Evolutionary conservation across 2,797 vertebrate genomes (phyloP).

Genomic region (Thaleichthys pacificus): DNA sequence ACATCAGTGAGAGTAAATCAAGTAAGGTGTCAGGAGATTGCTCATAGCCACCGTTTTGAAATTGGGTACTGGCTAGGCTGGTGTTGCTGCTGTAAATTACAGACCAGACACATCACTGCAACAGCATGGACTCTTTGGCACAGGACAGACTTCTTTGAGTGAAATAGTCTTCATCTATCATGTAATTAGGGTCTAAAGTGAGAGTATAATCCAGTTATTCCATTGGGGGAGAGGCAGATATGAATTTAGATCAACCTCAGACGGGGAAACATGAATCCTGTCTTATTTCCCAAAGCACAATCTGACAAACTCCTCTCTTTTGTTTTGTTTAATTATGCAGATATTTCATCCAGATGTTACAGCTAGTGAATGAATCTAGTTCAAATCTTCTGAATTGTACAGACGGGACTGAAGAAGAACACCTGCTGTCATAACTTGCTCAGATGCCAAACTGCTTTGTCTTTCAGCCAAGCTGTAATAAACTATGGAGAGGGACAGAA

Average conservation of each 20-base stretch:
- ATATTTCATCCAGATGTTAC: slow-evolving; percentile 18
- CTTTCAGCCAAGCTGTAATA: background rate
- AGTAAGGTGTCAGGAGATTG: background rate
- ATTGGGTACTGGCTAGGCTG: background rate
- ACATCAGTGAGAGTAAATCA: no score
- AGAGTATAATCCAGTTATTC: slow-evolving; percentile 59
- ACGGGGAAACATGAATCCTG: slow-evolving; percentile 51
- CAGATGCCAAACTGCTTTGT: background rate
- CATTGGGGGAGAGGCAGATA: slow-evolving; percentile 49
- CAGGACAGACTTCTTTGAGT: slow-evolving; percentile 42
- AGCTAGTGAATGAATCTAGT: slow-evolving; percentile 22
- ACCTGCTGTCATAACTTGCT: slow-evolving; percentile 25
- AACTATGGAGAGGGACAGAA: background rate
- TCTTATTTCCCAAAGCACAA: slow-evolving; percentile 39
- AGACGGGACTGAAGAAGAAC: slow-evolving; percentile 35
- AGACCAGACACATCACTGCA: slow-evolving; percentile 25
- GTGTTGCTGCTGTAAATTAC: slow-evolving; percentile 7
- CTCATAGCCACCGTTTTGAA: background rate
- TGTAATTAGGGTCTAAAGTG: slow-evolving; percentile 60
- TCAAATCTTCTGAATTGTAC: slow-evolving; percentile 27
- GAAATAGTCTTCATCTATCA: slow-evolving; percentile 65
- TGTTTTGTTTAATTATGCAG: slow-evolving; percentile 31
- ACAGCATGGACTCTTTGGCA: slow-evolving; percentile 38
- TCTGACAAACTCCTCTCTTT: slow-evolving; percentile 38
- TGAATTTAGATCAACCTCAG: slow-evolving; percentile 54